Percentiles rank a stretch among this genome's conserved stretches.
Conservation (phyloP, 2,797 vertebrate species). For the Hippocampus kuda region DNA sequence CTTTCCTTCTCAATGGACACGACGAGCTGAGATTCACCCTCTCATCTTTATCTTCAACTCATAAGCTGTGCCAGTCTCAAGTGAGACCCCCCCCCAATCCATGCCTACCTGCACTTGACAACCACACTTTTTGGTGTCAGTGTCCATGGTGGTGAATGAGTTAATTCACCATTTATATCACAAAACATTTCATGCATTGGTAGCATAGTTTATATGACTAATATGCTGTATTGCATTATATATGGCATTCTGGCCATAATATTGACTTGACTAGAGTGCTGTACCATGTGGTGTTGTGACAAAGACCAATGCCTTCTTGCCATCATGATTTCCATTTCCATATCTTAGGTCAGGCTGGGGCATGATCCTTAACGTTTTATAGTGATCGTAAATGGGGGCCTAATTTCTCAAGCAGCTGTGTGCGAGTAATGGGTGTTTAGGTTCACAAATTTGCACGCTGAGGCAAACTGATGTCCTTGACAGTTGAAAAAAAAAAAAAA, state of each 20-base stretch:
- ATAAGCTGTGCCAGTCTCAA: too few relatives aligned
- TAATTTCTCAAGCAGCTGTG: slow-evolving; percentile 29
- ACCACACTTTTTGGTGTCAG: too few relatives aligned
- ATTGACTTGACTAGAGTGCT: background rate
- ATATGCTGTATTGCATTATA: too few relatives aligned
- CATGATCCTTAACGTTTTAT: slow-evolving; percentile 46
- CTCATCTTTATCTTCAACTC: too few relatives aligned
- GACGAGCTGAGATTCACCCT: too few relatives aligned
- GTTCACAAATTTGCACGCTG: slow-evolving; percentile 35
- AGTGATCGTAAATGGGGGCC: slow-evolving; percentile 46
- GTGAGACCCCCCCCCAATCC: too few relatives aligned
- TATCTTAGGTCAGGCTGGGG: slow-evolving; percentile 63
- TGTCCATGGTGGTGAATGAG: too few relatives aligned
- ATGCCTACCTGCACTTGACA: too few relatives aligned
- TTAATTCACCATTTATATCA: too few relatives aligned
- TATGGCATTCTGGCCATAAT: background rate
- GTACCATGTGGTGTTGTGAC: background rate
- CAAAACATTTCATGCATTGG: too few relatives aligned
- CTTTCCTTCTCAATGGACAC: too few relatives aligned
- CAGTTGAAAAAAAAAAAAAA: slow-evolving; percentile 14
- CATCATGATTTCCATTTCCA: slow-evolving; percentile 28
- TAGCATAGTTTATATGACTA: too few relatives aligned
- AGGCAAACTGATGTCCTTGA: slow-evolving; percentile 29
- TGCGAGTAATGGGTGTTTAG: slow-evolving; percentile 34
- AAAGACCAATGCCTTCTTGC: slow-evolving; percentile 13